A percentile compares a stretch with the other conserved stretches of the same genome.
Evolutionary conservation across 2,797 vertebrate species (phyloP).

Genomic region (Crenuchus spilurus): DNA sequence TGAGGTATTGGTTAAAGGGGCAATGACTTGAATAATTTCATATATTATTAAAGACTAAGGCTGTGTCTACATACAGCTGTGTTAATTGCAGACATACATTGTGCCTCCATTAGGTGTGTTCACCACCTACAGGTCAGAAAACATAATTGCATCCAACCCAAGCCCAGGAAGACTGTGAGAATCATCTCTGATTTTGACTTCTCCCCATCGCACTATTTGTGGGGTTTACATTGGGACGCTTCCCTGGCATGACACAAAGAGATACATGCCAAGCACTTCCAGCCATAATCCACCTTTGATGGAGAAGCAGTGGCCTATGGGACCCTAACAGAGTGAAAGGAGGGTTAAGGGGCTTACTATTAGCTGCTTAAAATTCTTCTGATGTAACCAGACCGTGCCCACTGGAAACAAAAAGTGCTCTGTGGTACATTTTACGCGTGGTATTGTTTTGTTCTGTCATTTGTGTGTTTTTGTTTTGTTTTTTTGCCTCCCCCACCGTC

Average conservation of each 20-base stretch:
- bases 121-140: not conserved
- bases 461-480: not conserved
- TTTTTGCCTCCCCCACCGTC: not conserved
- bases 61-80: no score
- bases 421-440: slow-evolving; percentile 50
- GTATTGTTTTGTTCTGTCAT: slow-evolving; percentile 20
- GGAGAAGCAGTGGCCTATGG: slow-evolving; percentile 43
- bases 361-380: slow-evolving; percentile 85
- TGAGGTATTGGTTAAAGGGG: no score
- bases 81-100: not conserved
- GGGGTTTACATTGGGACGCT: slow-evolving; percentile 39
- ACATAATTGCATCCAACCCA: slow-evolving; percentile 3
- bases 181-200: slow-evolving; percentile 25
- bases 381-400: slow-evolving; percentile 72
- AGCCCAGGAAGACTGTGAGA: slow-evolving; percentile 23
- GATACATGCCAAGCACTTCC: slow-evolving; percentile 59
- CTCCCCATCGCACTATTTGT: slow-evolving; percentile 18
- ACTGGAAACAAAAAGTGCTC: slow-evolving; percentile 57
- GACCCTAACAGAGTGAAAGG: slow-evolving; percentile 50
- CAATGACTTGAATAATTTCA: no score
- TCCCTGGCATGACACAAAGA: slow-evolving; percentile 55
- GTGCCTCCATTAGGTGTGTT: not conserved
- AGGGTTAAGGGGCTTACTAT: slow-evolving; percentile 79
- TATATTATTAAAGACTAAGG: no score
- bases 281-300: slow-evolving; percentile 70